These are phyloP conservation scores for Saccostrea glomerata DNA, from an alignment of 1,140 invertebrate genomes.

Conservation along the genomic window DNA sequence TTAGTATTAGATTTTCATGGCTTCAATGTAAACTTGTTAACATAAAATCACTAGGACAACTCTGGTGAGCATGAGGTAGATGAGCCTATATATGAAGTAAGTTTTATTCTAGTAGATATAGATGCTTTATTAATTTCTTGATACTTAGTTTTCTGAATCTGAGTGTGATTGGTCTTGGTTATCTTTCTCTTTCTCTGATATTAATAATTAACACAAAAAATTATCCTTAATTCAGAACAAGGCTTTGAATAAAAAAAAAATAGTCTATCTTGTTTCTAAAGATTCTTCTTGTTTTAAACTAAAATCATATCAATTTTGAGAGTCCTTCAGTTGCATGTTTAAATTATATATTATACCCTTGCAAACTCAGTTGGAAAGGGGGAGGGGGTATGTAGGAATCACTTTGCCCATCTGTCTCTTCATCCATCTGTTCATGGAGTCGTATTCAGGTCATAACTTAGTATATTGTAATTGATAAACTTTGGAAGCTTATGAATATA, in stretches of 20 bases:
- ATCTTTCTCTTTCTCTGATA: neutral
- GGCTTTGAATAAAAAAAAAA: neutral
- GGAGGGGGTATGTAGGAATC: too few species aligned
- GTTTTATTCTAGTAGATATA: neutral
- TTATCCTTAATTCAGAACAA: neutral
- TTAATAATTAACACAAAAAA: neutral
- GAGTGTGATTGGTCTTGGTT: neutral
- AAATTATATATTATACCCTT: too few species aligned
- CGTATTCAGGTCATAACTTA: too few species aligned
- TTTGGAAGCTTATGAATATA: too few species aligned
- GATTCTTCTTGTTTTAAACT: neutral
- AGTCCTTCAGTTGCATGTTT: too few species aligned
- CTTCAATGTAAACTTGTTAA: too few species aligned
- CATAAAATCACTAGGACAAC: slow-evolving; percentile 7
- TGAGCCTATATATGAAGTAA: slow-evolving; percentile 44
- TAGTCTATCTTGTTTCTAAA: neutral
- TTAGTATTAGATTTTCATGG: too few species aligned
- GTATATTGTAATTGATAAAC: too few species aligned
- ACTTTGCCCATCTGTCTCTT: too few species aligned
- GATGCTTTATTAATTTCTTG: neutral
- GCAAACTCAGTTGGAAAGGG: too few species aligned
- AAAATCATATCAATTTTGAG: neutral
- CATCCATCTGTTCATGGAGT: too few species aligned
- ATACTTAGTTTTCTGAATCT: neutral
- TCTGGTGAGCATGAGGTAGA: neutral